phyloP scores from a whole-genome alignment of 1,140 invertebrate genomes.

The Calycopis cecrops region DNA sequence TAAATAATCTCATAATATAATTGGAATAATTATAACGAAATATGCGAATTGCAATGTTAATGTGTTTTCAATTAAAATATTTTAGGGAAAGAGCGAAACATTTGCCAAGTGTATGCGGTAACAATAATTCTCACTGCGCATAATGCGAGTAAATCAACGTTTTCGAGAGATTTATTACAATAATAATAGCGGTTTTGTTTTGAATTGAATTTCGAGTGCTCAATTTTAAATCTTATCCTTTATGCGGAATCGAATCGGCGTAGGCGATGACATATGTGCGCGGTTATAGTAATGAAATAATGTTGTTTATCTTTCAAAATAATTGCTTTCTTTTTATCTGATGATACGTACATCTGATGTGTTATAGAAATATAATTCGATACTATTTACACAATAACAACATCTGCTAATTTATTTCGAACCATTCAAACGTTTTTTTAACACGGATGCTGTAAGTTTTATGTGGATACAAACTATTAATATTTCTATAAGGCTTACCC shows the following conservation, averaged over 20 bases:
- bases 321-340: conserved; percentile 20
- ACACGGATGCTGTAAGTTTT: too few relatives aligned
- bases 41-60: conserved; percentile 2
- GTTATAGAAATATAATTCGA: too few relatives aligned
- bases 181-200: conserved; percentile 34
- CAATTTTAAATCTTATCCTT: conserved; percentile 29
- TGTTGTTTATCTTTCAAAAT: conserved; percentile 23
- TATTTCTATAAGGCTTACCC: too few relatives aligned
- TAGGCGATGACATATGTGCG: conserved; percentile 28
- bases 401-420: too few relatives aligned
- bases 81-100: conserved; percentile 18
- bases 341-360: not conserved
- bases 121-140: conserved; percentile 27
- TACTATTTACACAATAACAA: too few relatives aligned
- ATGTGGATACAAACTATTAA: too few relatives aligned
- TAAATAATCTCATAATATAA: conserved; percentile 2
- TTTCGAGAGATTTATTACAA: conserved; percentile 31
- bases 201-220: conserved; percentile 29
- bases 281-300: conserved; percentile 20
- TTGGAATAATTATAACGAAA: conserved; percentile 7
- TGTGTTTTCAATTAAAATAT: conserved; percentile 18
- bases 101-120: conserved; percentile 32
- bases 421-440: too few relatives aligned
- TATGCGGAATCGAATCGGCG: conserved; percentile 30
- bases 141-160: conserved; percentile 31